Evolutionary conservation across 1,140 invertebrate species (phyloP).

Genomic region (Cylas formicarius): DNA sequence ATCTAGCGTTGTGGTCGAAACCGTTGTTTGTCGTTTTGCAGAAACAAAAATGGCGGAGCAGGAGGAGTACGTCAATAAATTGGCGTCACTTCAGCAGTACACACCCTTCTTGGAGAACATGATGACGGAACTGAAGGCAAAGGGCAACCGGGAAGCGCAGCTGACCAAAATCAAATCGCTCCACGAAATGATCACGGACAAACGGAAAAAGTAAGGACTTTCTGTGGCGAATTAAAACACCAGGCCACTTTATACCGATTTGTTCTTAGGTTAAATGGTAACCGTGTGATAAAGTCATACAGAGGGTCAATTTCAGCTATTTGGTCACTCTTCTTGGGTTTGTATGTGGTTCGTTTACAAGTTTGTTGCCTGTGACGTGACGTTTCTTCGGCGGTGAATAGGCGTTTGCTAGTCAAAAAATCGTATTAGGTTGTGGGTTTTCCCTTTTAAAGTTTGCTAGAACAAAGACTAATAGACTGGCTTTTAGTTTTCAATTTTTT

Average conservation of each 20-base stretch:
- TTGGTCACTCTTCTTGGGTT: too few species aligned
- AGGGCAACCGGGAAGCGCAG: slow-evolving; percentile 50
- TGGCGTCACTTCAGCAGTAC: slow-evolving; percentile 58
- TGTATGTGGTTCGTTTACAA: too few species aligned
- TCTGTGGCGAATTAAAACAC: not conserved
- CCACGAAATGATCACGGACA: slow-evolving; percentile 52
- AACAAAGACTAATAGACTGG: too few species aligned
- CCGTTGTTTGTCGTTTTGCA: too few species aligned
- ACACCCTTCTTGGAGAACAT: slow-evolving; percentile 58
- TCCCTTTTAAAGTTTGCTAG: too few species aligned
- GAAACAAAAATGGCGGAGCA: slow-evolving; percentile 33
- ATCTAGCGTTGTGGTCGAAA: too few species aligned
- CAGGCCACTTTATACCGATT: too few species aligned
- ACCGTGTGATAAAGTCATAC: not conserved
- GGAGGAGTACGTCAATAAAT: slow-evolving; percentile 52
- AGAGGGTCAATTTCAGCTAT: not conserved
- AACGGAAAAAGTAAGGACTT: slow-evolving; percentile 55
- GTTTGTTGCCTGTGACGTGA: too few species aligned
- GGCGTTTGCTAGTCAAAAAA: too few species aligned
- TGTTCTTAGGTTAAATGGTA: not conserved
- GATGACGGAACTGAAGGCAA: slow-evolving; percentile 51
- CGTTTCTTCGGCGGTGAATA: too few species aligned
- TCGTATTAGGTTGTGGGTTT: too few species aligned
- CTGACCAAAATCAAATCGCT: slow-evolving; percentile 55
- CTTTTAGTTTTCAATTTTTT: too few species aligned